Base-by-base conservation (phyloP, 1,140 invertebrate genomes). In the Macrostomum lignano region DNA sequence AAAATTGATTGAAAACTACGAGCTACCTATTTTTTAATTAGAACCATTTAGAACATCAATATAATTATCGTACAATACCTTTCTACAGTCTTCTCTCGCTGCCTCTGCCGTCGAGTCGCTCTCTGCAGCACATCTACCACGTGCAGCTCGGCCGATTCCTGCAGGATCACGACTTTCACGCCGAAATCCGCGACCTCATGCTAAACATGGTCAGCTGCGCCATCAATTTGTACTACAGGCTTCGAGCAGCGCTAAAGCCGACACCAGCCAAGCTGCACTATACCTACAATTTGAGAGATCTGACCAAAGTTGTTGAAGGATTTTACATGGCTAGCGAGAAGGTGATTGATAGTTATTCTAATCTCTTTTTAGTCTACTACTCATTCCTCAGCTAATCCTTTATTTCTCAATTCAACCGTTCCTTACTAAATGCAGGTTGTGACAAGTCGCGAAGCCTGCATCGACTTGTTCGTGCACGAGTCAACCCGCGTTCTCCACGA, bases 231-330 rank as follows among this genome's bases (percentile, higher is more conserved):
- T 58, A 54, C 40, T 53, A 54, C 35, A 40, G 45, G 24, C 51
- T 55, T 45, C 46, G 46, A 31, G 38, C 41, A 15, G 43, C 37
- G 25, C 47, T 53, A 48, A 33, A 49, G 30, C 48, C 49, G 13
- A 56, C 52, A 5, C 55, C 53, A 7, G 44, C 67, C 20, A 79
- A 78, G 49, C 74, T 73, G 46, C 74, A 81, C 48, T 81, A 79
- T 42, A 54, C 75, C n/a, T 79, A 78, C 55, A 78, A 76, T 51
- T 53, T 81, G 36, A 59, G 73, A 37, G 74, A 78, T 47, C 72
- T 79, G 36, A 74, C 74, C 1, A 73, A 71, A 59, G 65, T 67
- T 36, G 17, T 35, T 25, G 9, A 10, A 7, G n/a, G 11, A 25
- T 17, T 4, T 14, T 6, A 19, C 7, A 17, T 11, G 10, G 7